phyloP scores from a whole-genome alignment of 2,113 vertebrate species.

The Spilogale gracilis region DNA sequence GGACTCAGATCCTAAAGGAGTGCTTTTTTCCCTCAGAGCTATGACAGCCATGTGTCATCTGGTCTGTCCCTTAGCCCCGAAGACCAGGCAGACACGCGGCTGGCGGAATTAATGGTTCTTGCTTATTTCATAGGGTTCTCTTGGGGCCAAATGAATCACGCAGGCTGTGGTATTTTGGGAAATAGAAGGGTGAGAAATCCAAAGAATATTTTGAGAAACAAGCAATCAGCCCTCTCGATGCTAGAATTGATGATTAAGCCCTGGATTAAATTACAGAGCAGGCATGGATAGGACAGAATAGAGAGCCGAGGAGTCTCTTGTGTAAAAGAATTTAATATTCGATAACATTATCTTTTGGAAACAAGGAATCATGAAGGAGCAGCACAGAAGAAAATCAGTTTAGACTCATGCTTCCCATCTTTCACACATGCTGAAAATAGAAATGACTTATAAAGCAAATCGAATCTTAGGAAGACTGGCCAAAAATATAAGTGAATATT shows the following conservation, averaged over 20 bases:
- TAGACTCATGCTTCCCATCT: background rate
- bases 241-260: background rate
- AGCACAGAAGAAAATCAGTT: background rate
- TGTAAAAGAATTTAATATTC: rapidly evolving
- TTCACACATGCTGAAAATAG: background rate
- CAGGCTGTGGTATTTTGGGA: background rate
- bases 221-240: background rate
- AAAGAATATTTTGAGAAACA: conserved; percentile 50
- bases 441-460: conserved; percentile 19
- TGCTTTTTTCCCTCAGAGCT: background rate
- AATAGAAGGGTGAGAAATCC: conserved; percentile 31
- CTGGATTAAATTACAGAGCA: background rate
- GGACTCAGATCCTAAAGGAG: background rate
- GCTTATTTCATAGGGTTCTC: background rate
- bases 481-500: background rate
- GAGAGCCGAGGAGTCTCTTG: background rate
- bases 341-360: background rate
- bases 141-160: background rate
- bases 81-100: background rate
- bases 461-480: background rate
- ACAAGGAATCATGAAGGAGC: background rate
- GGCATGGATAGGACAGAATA: rapidly evolving
- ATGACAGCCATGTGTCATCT: background rate
- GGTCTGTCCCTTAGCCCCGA: background rate
- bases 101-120: background rate